phyloP scores from a whole-genome alignment of 2,113 vertebrate species.

The Manacus vitellinus region DNA sequence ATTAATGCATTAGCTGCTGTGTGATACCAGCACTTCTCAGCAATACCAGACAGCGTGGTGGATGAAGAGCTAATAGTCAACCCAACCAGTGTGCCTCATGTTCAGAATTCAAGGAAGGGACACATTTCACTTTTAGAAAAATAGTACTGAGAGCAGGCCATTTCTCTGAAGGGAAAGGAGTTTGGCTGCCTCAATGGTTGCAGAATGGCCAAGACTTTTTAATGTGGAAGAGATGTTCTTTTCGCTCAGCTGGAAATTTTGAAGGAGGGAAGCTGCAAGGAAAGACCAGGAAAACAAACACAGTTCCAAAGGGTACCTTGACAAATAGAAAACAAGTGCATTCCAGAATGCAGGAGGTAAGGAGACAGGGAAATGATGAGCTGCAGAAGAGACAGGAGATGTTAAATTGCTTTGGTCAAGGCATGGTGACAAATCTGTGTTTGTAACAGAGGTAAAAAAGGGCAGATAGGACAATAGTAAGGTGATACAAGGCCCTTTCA shows the following conservation, averaged over 20 bases:
- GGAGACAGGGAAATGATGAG: neutral
- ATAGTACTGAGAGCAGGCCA: neutral
- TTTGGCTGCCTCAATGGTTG: fast-evolving
- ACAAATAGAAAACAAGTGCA: neutral
- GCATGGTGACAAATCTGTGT: neutral
- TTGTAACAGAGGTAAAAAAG: neutral
- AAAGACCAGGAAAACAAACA: neutral
- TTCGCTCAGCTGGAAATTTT: neutral
- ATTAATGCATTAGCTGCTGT: neutral
- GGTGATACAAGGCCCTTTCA: neutral
- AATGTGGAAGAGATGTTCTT: neutral
- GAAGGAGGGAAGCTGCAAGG: neutral
- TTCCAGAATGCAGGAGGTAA: neutral
- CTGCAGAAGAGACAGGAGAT: neutral
- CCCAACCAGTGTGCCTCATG: neutral
- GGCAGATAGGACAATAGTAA: neutral
- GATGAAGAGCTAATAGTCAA: neutral
- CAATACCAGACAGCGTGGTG: fast-evolving
- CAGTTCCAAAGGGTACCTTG: neutral
- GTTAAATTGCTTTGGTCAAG: neutral
- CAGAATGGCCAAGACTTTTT: neutral
- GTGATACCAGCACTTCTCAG: neutral
- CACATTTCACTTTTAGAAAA: neutral
- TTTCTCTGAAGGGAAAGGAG: neutral
- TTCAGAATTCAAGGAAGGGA: neutral